Base-by-base conservation (phyloP, 2,888 invertebrate genomes). In the Drosophila atripex region DNA sequence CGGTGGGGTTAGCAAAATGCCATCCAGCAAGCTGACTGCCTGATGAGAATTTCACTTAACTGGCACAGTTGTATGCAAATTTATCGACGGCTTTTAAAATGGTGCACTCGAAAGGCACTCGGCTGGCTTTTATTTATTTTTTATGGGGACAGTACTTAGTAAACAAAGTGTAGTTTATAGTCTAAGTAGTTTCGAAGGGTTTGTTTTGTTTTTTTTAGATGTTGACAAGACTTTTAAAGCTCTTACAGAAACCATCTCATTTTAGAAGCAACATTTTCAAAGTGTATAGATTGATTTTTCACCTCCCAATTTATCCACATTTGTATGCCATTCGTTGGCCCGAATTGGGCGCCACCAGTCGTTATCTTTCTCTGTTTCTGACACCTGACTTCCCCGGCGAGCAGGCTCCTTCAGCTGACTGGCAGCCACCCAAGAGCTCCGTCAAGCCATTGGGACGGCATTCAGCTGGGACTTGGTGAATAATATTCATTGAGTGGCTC, bases 251-350 rank as follows among this genome's bases (percentile, higher is more conserved):
- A 21, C 3, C n/a, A n/a, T n/a, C n/a, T 18, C 1, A 2, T 18
- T 18, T 18, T 18, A 18, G 25, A 7, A 6, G 25, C 7, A 7
- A 25, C 8, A 28, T 9, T 28, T 14, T 32, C 0, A 5, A 5
- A 45, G 43, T 6, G 35, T 14, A 45, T 35, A 0, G 16, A 18
- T n/a, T 12, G 4, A 46, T 12, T 28, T 39, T 14, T 11, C 18
- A 25, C n/a, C 21, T 25, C 23, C 16, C 25, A 53, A 39, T 61
- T 38, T 30, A 38, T n/a, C 38, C 9, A 11, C 55, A 80, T 79
- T 80, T 72, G 78, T 78, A 79, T 80, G 74, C 80, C 50, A 11
- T 6, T 3, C 35, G n/a, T 14, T 35, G 56, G 25, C 65, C 38
- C 45, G 64, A 65, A 43, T 28, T 52, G 66, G 71, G 66, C 49